These are phyloP conservation scores for Ceratothoa steindachneri DNA, from an alignment of 2,888 invertebrate species.

Conservation along the genomic window DNA sequence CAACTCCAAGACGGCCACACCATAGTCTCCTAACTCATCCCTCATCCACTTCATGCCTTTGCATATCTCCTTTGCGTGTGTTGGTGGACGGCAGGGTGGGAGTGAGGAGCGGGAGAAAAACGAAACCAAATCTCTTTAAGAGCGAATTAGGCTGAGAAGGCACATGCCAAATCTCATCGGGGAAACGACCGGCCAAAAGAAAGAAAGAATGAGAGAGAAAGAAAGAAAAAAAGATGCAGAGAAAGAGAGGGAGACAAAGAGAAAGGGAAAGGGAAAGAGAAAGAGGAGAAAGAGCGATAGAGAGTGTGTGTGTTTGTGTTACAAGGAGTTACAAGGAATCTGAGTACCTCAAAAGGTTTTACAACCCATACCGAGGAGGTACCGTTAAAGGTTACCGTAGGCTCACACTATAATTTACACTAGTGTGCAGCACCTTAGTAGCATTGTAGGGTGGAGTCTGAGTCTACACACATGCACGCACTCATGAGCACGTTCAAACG, in stretches of 20 bases:
- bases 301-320: neutral
- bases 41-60: too few species aligned
- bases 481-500: too few species aligned
- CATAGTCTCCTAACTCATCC: too few species aligned
- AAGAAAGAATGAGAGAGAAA: conserved; percentile 14
- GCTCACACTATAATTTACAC: too few species aligned
- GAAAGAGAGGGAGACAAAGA: neutral
- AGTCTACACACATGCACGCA: too few species aligned
- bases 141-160: neutral
- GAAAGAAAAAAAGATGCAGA: conserved; percentile 10
- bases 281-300: neutral
- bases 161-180: neutral
- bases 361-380: neutral
- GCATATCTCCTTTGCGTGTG: too few species aligned
- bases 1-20: too few species aligned
- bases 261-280: neutral
- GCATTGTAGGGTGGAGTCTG: too few species aligned
- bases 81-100: too few species aligned
- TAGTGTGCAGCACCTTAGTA: too few species aligned
- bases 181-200: neutral
- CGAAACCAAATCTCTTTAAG: neutral
- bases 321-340: neutral
- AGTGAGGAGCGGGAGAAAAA: too few species aligned
- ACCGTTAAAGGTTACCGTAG: too few species aligned
- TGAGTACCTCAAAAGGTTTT: neutral